Conservation (phyloP, 1,140 invertebrate species). For the Aphaenogaster ashmeadi region DNA sequence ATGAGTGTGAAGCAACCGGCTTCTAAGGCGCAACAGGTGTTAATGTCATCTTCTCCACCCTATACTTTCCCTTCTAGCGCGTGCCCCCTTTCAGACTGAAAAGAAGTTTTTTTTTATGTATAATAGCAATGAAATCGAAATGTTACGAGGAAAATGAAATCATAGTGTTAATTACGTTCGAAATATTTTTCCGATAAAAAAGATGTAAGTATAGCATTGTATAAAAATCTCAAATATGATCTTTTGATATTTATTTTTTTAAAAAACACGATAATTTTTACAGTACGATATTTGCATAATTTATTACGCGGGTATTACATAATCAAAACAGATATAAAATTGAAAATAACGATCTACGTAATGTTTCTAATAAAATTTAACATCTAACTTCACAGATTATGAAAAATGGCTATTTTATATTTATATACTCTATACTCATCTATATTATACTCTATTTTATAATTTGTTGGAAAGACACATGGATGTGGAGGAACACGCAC, state of each 20-base stretch:
- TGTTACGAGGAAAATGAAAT: background rate
- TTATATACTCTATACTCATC: background rate
- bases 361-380: background rate
- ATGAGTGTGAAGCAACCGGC: constrained; percentile 41
- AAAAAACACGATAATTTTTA: background rate
- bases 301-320: background rate
- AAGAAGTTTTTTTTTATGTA: background rate
- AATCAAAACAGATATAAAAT: background rate
- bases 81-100: background rate
- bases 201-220: background rate
- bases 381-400: too few relatives aligned
- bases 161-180: background rate
- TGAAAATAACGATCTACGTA: background rate
- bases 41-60: constrained; percentile 47
- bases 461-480: background rate
- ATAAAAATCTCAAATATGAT: background rate
- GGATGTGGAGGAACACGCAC: background rate
- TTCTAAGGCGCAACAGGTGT: constrained; percentile 46
- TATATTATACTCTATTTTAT: background rate
- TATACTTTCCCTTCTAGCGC: background rate
- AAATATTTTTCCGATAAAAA: background rate
- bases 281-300: background rate
- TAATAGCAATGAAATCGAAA: background rate
- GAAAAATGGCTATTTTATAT: background rate
- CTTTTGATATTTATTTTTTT: background rate